Conservation (phyloP, 2,888 invertebrate species). For the Eristalis intricaria region DNA sequence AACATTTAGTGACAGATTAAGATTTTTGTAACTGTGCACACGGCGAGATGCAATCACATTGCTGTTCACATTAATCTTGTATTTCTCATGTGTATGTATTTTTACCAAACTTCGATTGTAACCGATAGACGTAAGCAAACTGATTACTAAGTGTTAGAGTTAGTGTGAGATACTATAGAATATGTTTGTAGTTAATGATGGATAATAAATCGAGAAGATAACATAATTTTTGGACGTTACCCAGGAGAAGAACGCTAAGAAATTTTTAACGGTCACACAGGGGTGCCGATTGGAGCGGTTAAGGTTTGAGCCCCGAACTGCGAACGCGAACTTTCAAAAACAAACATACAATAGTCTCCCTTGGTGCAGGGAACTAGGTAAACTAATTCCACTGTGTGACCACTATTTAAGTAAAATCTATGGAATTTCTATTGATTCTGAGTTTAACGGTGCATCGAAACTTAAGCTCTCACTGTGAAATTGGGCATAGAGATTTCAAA, state of each 20-base stretch:
- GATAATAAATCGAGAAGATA: slow-evolving; percentile 37
- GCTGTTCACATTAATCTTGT: slow-evolving; percentile 4
- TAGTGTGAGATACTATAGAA: slow-evolving; percentile 6
- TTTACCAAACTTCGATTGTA: slow-evolving; percentile 31
- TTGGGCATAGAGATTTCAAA: no score
- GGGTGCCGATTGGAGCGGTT: no score
- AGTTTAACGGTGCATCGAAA: no score
- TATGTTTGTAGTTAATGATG: slow-evolving; percentile 37
- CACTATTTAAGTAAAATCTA: no score
- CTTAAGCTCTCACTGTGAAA: no score
- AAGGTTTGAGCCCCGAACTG: no score
- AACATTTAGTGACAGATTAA: slow-evolving; percentile 31
- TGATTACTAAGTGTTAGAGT: slow-evolving; percentile 27
- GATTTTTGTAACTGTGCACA: neutral
- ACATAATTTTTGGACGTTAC: neutral
- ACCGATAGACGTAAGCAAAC: slow-evolving; percentile 31
- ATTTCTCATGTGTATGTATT: slow-evolving; percentile 38
- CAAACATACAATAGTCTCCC: no score
- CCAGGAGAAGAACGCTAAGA: neutral
- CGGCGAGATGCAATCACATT: neutral
- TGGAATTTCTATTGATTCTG: no score
- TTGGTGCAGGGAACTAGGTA: no score
- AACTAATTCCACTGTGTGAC: no score
- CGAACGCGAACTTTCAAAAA: no score
- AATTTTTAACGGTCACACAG: no score